Percentiles rank a stretch among this genome's conserved stretches.
These are phyloP conservation scores for Cordilura impudica DNA, from an alignment of 2,888 invertebrate genomes.

Conservation along the genomic window DNA sequence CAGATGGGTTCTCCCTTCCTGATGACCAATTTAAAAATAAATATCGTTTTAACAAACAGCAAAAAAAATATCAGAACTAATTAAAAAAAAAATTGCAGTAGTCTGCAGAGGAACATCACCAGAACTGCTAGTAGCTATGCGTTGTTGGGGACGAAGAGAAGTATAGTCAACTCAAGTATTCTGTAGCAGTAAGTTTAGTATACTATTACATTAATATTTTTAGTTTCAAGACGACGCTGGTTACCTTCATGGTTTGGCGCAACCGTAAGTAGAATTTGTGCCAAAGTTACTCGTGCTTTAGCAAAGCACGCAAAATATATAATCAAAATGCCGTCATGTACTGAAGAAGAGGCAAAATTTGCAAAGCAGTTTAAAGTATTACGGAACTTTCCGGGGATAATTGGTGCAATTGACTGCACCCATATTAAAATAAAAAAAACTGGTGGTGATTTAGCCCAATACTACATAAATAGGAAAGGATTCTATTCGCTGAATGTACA, in stretches of 20 bases:
- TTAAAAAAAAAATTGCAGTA: constrained; percentile 1
- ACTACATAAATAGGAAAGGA: too few relatives aligned
- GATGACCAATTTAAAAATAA: constrained; percentile 5
- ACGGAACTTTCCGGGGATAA: too few relatives aligned
- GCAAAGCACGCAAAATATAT: constrained; percentile 1
- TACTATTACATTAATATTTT: background rate
- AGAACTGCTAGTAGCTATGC: constrained; percentile 11
- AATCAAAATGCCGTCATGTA: too few relatives aligned
- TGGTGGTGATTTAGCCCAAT: too few relatives aligned
- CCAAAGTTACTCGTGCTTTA: constrained; percentile 11
- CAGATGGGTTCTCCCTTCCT: background rate
- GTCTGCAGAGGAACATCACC: background rate
- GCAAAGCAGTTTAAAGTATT: too few relatives aligned
- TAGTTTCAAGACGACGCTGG: too few relatives aligned
- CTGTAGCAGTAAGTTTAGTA: background rate
- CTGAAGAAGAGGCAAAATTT: too few relatives aligned
- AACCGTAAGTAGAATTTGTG: constrained; percentile 36
- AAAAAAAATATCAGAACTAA: background rate
- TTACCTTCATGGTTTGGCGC: constrained; percentile 9
- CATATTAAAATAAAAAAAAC: too few relatives aligned
- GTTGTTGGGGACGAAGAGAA: too few relatives aligned
- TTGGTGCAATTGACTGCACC: too few relatives aligned
- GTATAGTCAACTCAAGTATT: background rate
- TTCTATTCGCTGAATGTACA: too few relatives aligned
- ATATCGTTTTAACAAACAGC: constrained; percentile 6